phyloP scores from a whole-genome alignment of 2,113 vertebrate genomes.

The Grammomys dolichurus region DNA sequence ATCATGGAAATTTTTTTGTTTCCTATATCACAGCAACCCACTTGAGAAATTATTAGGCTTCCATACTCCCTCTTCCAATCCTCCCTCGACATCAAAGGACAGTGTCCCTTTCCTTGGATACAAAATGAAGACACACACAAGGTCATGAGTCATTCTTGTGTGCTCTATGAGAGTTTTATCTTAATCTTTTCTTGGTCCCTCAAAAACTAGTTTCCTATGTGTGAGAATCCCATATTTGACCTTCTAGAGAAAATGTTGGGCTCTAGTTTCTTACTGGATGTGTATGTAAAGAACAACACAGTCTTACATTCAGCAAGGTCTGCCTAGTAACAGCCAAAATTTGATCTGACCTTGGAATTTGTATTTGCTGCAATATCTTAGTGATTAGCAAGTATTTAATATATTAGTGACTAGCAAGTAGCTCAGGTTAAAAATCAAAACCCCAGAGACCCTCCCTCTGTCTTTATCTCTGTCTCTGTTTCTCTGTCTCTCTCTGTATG shows the following conservation, averaged over 20 bases:
- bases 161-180: neutral
- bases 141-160: neutral
- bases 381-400: neutral
- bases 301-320: neutral
- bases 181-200: neutral
- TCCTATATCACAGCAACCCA: neutral
- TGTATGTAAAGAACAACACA: neutral
- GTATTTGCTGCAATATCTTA: neutral
- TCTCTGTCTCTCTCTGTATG: too few species aligned
- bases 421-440: neutral
- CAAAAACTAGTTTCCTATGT: neutral
- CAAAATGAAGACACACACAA: neutral
- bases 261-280: neutral
- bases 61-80: accelerated
- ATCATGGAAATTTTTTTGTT: neutral
- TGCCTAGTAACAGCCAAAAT: neutral
- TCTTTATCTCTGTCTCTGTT: too few species aligned
- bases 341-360: neutral
- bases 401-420: neutral
- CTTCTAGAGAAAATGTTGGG: neutral
- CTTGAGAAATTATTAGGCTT: neutral
- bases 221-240: neutral
- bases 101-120: neutral
- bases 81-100: neutral
- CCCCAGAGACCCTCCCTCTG: accelerated